These are phyloP conservation scores for Otolemur crassicaudatus DNA, from an alignment of 2,797 vertebrate genomes.

Conservation along the genomic window DNA sequence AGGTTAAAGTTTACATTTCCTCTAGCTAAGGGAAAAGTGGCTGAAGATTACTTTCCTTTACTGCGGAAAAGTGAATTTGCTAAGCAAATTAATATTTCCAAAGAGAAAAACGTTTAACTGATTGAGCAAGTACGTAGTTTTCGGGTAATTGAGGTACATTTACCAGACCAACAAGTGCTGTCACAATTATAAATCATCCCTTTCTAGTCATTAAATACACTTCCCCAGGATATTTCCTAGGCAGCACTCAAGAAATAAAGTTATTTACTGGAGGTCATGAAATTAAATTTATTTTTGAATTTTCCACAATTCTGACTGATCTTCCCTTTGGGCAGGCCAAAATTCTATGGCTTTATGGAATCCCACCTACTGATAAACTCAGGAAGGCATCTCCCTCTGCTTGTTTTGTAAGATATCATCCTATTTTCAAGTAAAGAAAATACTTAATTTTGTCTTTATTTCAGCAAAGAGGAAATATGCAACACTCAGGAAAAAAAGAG, in stretches of 20 bases:
- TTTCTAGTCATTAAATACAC: constrained; percentile 6
- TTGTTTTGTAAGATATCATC: background rate
- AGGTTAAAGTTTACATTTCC: constrained; percentile 83
- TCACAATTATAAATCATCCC: constrained; percentile 54
- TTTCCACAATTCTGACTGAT: background rate
- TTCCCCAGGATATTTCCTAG: background rate
- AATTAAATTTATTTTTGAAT: constrained; percentile 11
- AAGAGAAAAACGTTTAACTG: constrained; percentile 63
- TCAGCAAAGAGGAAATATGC: background rate
- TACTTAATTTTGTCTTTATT: background rate
- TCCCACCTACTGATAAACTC: background rate
- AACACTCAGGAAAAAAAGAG: background rate
- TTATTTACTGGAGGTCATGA: background rate
- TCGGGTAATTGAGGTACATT: constrained; percentile 30
- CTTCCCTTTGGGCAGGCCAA: background rate
- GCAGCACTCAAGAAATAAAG: constrained; percentile 10
- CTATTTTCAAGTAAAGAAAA: background rate
- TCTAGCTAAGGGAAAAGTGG: constrained; percentile 77
- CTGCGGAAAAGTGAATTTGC: constrained; percentile 73
- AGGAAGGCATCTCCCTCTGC: background rate
- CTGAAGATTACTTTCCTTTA: constrained; percentile 76
- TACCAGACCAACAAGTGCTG: constrained; percentile 46
- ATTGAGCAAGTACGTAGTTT: constrained; percentile 58
- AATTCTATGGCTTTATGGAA: background rate
- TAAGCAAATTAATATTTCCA: constrained; percentile 74